Base-by-base conservation (phyloP, 1,140 invertebrate species). In the Megalonaias nervosa region DNA sequence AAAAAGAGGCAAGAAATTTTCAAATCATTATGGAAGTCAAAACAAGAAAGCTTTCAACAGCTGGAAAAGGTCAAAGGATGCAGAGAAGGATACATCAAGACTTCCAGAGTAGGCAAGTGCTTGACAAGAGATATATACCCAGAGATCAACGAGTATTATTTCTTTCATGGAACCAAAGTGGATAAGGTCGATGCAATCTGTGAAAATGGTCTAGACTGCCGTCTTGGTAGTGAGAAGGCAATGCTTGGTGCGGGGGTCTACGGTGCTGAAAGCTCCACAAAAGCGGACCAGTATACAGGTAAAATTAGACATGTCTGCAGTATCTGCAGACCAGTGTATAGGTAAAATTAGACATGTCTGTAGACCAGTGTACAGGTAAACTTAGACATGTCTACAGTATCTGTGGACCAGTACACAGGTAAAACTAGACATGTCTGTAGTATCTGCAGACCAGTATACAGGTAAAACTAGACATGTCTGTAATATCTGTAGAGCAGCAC, bases 221-320 rank as follows among this genome's bases (percentile, higher is more conserved):
- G 65, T 19, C 55, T 77, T 14, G 61, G 69, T n/a, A 71, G 70
- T 61, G 65, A 21, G n/a, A 60, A 48, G 21, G 75, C 70, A 11
- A 77, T 77, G 75, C 68, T 77, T 61, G 75, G 75, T 2, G 14
- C 56, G 2, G 75, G 75, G 23, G 26, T 77, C 59, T 77, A 77
- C 62, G 75, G 75, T n/a, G 75, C 75, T 11, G 75, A 77, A 62
- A 67, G 23, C 12, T 65, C 70, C 19, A 71, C 59, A 23, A 77
- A 77, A 55, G 75, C 75, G 9, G 75, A 77, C 57, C 75, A 77
- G 26, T 77, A 77, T 67, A 65, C 70, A 59, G 75, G 75, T 77
- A 26, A 26, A 26, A 26, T 2, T 26, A 26, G 2, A 26, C 26
- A 26, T 26, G 26, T 26, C 26, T 26, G 26, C 26, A 26, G 26